Percentiles rank a stretch among this genome's conserved stretches.
Conservation (phyloP, 1,140 invertebrate genomes). For the Orchestia grillus region DNA sequence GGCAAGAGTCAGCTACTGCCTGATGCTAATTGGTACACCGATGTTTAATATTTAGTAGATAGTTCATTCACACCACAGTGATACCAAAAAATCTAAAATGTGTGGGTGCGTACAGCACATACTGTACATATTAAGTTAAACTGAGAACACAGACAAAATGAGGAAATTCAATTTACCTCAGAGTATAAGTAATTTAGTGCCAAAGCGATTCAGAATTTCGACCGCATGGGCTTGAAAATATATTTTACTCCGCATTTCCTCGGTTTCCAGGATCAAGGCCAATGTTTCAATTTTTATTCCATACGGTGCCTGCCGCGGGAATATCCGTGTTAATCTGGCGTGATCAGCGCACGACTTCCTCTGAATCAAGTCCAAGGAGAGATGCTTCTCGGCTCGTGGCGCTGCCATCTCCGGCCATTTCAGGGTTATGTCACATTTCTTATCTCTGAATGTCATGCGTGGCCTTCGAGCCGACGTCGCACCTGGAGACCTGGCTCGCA, state of each 20-base stretch:
- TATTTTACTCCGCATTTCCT: not conserved
- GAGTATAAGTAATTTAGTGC: not conserved
- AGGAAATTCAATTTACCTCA: not conserved
- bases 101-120: too few species aligned
- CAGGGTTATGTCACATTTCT: not conserved
- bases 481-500: not conserved
- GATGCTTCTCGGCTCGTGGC: not conserved
- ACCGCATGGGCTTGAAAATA: not conserved
- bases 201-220: not conserved
- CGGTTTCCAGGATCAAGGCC: not conserved
- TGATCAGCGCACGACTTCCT: not conserved
- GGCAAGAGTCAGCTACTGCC: too few species aligned
- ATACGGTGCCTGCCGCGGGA: not conserved
- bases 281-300: not conserved
- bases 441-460: not conserved
- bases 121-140: too few species aligned
- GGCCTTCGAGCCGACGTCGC: not conserved
- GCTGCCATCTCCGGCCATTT: not conserved
- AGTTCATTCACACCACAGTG: too few species aligned
- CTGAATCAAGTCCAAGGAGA: constrained; percentile 25
- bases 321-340: not conserved
- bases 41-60: too few species aligned
- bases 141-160: not conserved
- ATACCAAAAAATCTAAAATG: too few species aligned
- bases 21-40: too few species aligned